Evolutionary conservation across 1,140 invertebrate species (phyloP), one percentile per base, ranked within the genome.

Genomic region (Probaryconus sp.): DNA sequence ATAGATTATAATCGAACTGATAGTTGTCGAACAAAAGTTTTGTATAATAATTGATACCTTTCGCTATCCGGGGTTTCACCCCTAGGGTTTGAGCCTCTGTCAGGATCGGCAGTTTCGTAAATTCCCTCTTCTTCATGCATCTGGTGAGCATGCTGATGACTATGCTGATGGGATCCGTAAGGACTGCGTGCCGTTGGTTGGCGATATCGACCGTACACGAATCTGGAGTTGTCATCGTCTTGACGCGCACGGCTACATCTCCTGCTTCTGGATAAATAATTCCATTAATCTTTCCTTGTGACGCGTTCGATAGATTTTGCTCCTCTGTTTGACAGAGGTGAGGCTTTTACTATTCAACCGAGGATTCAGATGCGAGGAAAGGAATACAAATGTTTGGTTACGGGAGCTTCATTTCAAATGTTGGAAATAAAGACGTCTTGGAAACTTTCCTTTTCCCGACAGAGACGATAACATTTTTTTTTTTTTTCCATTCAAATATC

Each of bases 61-160:
- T 94, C 94, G 88, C 93, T 94, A 86, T 95, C 94, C 78, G 93
- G 93, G 47, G 93, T 93, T 86, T 94, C 93, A 60, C 89, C 93
- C 88, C 85, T 83, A 79, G 89, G 81, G 86, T 88, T 89, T 72
- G 84, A 88, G 79, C 84, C 87, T 83, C 92, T 89, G 79, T 93
- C 92, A 83, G 92, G 91, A 87, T 95, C 94, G 72, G 94, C 94
- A 78, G 92, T 94, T 88, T 95, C 94, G 85, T 95, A 95, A 76
- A 95, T 93, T 82, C 93, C 92, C 85, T 95, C 94, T 72, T 95
- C 94, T 77, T 94, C 93, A 77, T 92, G 92, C 79, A 91, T 91
- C 87, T 90, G 88, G 78, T 83, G 85, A 65, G 80, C 78, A 78
- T 86, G 87, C 73, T 89, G 88, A 80, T 88, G 88, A 60, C 83